Evolutionary conservation across 92 coral and sea anemone species (phyloP).

Genomic region (Epizoanthus stellaris): DNA sequence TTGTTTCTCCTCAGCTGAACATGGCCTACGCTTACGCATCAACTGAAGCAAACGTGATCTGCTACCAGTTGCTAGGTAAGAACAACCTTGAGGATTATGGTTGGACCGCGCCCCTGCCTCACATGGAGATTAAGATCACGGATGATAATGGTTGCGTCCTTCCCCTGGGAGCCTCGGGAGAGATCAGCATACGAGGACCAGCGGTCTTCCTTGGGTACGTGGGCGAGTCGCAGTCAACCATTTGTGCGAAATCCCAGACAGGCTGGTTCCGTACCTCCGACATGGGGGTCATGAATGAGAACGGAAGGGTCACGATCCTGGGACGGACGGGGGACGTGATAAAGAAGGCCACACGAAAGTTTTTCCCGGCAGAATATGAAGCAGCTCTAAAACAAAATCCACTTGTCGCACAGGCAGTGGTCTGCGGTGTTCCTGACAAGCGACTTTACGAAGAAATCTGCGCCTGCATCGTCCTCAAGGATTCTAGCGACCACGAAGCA

Average conservation of each 20-base stretch:
- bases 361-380: conserved; percentile 15
- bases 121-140: conserved; percentile 48
- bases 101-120: conserved; percentile 41
- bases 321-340: conserved; percentile 18
- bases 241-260: not conserved
- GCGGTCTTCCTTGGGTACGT: conserved; percentile 1
- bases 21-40: conserved; percentile 20
- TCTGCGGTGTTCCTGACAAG: conserved; percentile 17
- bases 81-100: conserved; percentile 38
- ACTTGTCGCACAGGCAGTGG: not conserved
- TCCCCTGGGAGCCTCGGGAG: conserved; percentile 9
- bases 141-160: conserved; percentile 20
- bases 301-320: not conserved
- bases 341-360: conserved; percentile 4
- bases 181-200: not conserved
- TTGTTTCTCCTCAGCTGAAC: too few relatives aligned
- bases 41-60: conserved; percentile 32
- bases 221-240: not conserved
- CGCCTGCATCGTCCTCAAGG: conserved; percentile 14
- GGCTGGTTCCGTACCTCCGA: conserved; percentile 13
- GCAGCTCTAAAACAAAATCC: not conserved
- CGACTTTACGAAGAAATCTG: conserved; percentile 21
- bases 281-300: conserved; percentile 15
- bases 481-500: not conserved
- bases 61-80: conserved; percentile 14